A percentile compares a stretch with the other conserved stretches of the same genome.
Conservation (phyloP, 2,113 vertebrate genomes). For the Hucho hucho region DNA sequence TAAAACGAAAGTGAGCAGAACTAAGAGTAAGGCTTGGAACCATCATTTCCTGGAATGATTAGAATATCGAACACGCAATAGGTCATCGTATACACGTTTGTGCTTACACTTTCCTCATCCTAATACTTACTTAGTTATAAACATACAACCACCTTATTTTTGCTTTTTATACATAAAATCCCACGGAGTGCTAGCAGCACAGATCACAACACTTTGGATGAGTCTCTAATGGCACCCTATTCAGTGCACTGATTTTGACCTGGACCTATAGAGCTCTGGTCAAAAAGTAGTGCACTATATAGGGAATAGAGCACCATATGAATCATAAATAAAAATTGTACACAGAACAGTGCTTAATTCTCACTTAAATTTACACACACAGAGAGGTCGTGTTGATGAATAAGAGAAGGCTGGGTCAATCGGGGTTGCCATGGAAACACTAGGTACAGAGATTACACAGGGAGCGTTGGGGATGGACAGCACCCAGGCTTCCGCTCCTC, state of each 20-base stretch:
- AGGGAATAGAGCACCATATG: too few species aligned
- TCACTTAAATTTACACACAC: not conserved
- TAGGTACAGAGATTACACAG: slow-evolving; percentile 16
- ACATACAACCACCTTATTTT: not conserved
- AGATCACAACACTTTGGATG: slow-evolving; percentile 14
- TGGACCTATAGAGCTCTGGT: too few species aligned
- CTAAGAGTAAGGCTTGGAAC: slow-evolving; percentile 8
- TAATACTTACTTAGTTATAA: not conserved
- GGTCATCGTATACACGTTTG: slow-evolving; percentile 14
- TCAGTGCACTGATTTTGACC: not conserved
- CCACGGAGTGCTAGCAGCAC: too few species aligned
- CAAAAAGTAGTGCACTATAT: too few species aligned
- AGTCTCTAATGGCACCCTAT: not conserved
- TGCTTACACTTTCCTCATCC: not conserved
- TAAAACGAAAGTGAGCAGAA: slow-evolving; percentile 24
- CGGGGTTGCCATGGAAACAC: slow-evolving; percentile 21
- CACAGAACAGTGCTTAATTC: too few species aligned
- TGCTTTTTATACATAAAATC: slow-evolving; percentile 10
- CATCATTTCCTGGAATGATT: slow-evolving; percentile 51
- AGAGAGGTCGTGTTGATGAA: slow-evolving; percentile 26
- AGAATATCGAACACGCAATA: slow-evolving; percentile 19
- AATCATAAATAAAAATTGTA: too few species aligned
- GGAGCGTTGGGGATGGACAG: slow-evolving; percentile 37
- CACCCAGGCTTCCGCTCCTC: slow-evolving; percentile 49
- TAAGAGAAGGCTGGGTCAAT: slow-evolving; percentile 11